A percentile compares a stretch with the other conserved stretches of the same genome.
Conservation (phyloP, 2,113 vertebrate genomes). For the Alexandromys fortis region DNA sequence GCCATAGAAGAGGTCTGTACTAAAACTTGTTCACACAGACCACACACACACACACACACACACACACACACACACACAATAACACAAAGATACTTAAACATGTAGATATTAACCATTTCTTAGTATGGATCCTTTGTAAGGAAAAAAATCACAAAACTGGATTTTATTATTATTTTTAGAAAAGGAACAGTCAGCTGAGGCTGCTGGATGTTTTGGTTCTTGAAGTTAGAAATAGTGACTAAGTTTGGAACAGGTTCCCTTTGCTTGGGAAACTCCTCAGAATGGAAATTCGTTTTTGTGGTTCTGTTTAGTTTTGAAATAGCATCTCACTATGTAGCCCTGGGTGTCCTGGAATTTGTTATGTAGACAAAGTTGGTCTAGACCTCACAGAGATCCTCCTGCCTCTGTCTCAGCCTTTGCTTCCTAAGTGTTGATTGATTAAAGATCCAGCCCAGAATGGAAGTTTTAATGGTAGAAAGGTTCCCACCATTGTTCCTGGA, state of each 20-base stretch:
- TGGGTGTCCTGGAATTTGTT: too few species aligned
- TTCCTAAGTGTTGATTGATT: not conserved
- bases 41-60: not conserved
- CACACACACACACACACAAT: not conserved
- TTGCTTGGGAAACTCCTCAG: not conserved
- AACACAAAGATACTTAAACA: not conserved
- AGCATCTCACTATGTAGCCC: not conserved
- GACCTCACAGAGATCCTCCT: too few species aligned
- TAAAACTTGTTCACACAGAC: not conserved
- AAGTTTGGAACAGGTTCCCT: not conserved
- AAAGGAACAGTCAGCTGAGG: not conserved
- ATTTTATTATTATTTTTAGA: slow-evolving; percentile 11
- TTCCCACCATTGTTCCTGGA: not conserved
- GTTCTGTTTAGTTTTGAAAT: not conserved
- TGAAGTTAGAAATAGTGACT: slow-evolving; percentile 25
- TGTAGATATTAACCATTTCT: not conserved
- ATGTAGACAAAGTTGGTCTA: too few species aligned
- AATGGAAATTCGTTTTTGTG: not conserved
- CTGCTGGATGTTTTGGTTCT: slow-evolving; percentile 25
- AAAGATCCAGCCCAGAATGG: too few species aligned
- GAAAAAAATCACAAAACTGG: not conserved
- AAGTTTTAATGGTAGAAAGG: too few species aligned
- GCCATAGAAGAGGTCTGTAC: not conserved
- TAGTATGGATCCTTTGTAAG: not conserved
- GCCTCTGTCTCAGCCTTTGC: too few species aligned